Conservation (phyloP, 2,113 vertebrate species). For the Bagarius yarrelli region DNA sequence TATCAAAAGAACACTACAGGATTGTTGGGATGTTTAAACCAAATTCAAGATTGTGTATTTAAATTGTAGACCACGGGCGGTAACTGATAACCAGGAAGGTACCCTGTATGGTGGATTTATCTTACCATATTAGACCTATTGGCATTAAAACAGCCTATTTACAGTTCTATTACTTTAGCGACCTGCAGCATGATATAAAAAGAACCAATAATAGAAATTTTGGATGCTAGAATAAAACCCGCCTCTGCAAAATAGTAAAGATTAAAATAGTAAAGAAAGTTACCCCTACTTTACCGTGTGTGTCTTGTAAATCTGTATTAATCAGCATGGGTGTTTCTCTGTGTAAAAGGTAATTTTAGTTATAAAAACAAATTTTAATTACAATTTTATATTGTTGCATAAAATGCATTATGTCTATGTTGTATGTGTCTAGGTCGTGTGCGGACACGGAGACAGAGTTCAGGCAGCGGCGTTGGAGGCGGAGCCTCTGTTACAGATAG, state of each 20-base stretch:
- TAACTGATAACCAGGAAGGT: background rate
- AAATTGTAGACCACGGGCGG: background rate
- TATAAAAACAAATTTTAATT: no score
- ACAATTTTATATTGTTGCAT: background rate
- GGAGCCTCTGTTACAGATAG: constrained; percentile 70
- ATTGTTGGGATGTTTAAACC: background rate
- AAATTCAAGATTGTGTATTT: background rate
- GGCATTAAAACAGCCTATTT: background rate
- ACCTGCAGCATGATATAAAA: no score
- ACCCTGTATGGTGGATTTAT: background rate
- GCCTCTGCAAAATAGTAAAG: no score
- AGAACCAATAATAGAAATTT: no score
- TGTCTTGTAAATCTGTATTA: background rate
- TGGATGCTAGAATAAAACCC: no score
- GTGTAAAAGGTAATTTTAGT: background rate
- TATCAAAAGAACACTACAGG: background rate
- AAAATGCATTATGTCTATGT: background rate
- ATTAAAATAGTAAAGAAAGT: background rate
- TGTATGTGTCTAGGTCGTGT: constrained; percentile 76
- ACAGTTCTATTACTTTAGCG: background rate
- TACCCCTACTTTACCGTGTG: background rate
- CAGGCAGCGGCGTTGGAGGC: constrained; percentile 50
- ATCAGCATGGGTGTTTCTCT: background rate
- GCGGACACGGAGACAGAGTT: constrained; percentile 72
- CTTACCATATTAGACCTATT: background rate